Evolutionary conservation across 2,888 invertebrate genomes (phyloP), one percentile per base, ranked within the genome.

Genomic region (Sesia bembeciformis): DNA sequence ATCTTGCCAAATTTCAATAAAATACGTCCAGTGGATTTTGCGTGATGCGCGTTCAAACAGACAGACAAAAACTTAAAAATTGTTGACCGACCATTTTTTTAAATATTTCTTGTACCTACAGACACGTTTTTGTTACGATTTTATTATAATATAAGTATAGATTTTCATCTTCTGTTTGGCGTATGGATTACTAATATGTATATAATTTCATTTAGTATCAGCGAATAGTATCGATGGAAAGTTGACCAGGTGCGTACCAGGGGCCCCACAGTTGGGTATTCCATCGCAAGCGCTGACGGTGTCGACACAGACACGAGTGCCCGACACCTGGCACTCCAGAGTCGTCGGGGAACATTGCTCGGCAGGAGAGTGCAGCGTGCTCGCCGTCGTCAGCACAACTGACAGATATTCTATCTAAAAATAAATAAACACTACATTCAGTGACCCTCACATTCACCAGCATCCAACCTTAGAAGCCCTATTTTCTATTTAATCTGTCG

Each of bases 231-330:
- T 23, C 23, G 23, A 23, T 23, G 23, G 23, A 23, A 23, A 23
- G 23, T 23, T 1, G 23, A 23, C 1, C 23, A 23, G 23, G 39
- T 39, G 38, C 4, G 50, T 50, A 85, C 86, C 81, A 56, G 77
- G 72, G 38, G 84, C 72, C 7, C 88, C 88, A 58, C 88, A 88
- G 63, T 87, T 87, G 0, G 88, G 86, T 7, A 88, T 70, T 4
- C 84, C 84, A 52, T 88, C 85, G 56, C 88, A 88, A 1, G 84
- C 79, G 59, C 74, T 72, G 60, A 74, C 72, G 4, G 74, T 63
- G 61, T 85, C 83, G 46, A 88, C 78, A 59, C 88, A 88, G 43
- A 86, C 82, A 4, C 87, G 66, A 0, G 76, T 70, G 4, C 83
- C 85, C 0, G 73, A 66, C 49, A 87, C 76, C 62, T 85, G 86